Evolutionary conservation across 2,797 vertebrate genomes (phyloP).

Genomic region (Lagorchestes hirsutus): DNA sequence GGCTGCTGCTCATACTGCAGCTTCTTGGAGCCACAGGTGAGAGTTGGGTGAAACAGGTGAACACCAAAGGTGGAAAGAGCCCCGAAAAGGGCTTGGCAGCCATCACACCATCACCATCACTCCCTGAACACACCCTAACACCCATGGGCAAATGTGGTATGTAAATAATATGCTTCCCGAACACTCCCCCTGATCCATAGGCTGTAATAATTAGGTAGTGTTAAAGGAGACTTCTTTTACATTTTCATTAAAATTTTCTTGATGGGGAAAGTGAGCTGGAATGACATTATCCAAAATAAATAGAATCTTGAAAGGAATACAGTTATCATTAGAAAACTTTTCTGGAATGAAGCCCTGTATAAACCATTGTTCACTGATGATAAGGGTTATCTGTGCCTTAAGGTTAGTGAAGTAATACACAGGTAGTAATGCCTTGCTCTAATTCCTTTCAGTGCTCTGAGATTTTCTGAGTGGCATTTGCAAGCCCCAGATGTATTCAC

Average conservation of each 20-base stretch:
- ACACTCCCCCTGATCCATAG: not conserved
- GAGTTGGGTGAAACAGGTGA: too few species aligned
- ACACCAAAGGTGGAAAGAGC: too few species aligned
- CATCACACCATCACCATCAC: too few species aligned
- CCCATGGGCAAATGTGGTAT: too few species aligned
- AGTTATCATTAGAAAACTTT: not conserved
- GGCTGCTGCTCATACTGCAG: too few species aligned
- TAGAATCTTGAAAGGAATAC: not conserved
- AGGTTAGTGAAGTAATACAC: not conserved
- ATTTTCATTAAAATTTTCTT: not conserved
- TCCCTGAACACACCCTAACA: too few species aligned
- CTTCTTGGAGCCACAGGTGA: too few species aligned
- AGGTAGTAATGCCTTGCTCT: not conserved
- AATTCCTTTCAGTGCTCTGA: not conserved
- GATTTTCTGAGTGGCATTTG: not conserved
- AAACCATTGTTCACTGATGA: not conserved
- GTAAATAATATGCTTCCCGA: not conserved
- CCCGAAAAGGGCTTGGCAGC: too few species aligned
- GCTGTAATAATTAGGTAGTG: not conserved
- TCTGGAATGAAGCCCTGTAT: not conserved
- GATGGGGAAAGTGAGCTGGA: not conserved
- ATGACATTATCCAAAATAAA: not conserved
- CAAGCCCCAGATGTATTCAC: not conserved
- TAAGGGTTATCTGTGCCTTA: not conserved
- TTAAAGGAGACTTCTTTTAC: not conserved